Base-by-base conservation (phyloP, 1,140 invertebrate species). In the Trigoniulus corallinus region DNA sequence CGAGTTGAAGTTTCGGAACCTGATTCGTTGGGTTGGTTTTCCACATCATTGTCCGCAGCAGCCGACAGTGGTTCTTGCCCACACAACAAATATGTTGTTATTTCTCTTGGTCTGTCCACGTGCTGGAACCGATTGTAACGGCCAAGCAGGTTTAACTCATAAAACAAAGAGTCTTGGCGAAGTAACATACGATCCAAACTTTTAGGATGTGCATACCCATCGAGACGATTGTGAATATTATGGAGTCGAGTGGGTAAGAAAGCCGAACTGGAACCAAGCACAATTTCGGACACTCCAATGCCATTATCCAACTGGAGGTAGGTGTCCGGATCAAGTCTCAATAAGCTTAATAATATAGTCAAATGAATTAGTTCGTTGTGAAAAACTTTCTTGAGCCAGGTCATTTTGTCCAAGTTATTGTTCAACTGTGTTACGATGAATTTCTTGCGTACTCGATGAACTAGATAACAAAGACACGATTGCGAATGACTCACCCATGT, bases 331-430 rank as follows among this genome's bases (percentile, higher is more conserved):
- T 85, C 79, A 0, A 81, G 76, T 56, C 82, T 73, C 13, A 88
- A 64, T 3, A 87, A 68, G 59, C 82, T 85, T 18, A 88, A 68
- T 20, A 87, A 67, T 50, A 88, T 65, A 3, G 83, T 82, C 3
- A 88, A 67, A 56, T 84, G 79, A 18, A 88, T 66, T 45, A 88
- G 67, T 66, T 86, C 83, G 60, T 87, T 82, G 18, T 77, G 72
- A 54, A 81, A 80, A 2, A 81, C 29, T 64, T 85, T 85, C 64
- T 84, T 85, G 53, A 82, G 62, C 50, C 74, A 76, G 60, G 82
- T 67, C 80, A 84, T 82, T 39, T 4, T 39, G 47, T n/a, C 10
- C n/a, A n/a, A n/a, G n/a, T n/a, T 4, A 24, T 47, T 44, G 7
- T 39, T 39, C 34, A 39, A 39, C n/a, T 39, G 10, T n/a, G n/a